A percentile compares a stretch with the other conserved stretches of the same genome.
Evolutionary conservation across 2,113 vertebrate genomes (phyloP).

Genomic region (Phycodurus eques): DNA sequence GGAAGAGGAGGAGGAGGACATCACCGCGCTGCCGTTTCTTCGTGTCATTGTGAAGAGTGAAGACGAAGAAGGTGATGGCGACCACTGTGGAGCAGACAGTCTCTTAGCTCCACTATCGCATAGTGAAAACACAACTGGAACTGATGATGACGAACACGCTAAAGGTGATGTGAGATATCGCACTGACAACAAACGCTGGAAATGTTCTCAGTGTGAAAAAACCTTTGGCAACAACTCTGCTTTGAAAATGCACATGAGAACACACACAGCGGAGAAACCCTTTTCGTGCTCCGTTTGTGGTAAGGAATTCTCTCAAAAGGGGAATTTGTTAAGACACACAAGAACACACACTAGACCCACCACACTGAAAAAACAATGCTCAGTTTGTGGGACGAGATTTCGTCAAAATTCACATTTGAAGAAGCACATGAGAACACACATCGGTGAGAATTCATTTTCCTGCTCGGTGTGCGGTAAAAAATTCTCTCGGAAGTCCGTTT

Average conservation of each 20-base stretch:
- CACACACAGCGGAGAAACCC: not conserved
- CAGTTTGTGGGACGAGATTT: not conserved
- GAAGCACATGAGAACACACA: not conserved
- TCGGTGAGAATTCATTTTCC: not conserved
- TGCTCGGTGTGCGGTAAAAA: not conserved
- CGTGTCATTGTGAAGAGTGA: not conserved
- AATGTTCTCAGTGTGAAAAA: not conserved
- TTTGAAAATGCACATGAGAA: not conserved
- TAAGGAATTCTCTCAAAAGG: not conserved
- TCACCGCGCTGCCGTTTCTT: not conserved
- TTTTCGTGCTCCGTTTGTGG: not conserved
- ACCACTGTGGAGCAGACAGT: not conserved
- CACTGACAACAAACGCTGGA: not conserved
- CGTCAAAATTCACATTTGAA: not conserved
- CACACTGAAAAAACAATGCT: not conserved
- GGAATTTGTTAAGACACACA: not conserved
- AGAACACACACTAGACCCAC: not conserved
- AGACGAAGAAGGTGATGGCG: not conserved
- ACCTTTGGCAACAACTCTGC: not conserved
- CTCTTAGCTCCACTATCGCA: too few species aligned
- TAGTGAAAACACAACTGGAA: not conserved
- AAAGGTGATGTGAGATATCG: not conserved
- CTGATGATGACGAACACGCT: not conserved
- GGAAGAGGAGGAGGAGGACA: not conserved
- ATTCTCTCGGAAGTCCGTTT: not conserved